A percentile compares a stretch with the other conserved stretches of the same genome.
Conservation (phyloP, 2,888 invertebrate genomes). For the Polymixis lichenea region DNA sequence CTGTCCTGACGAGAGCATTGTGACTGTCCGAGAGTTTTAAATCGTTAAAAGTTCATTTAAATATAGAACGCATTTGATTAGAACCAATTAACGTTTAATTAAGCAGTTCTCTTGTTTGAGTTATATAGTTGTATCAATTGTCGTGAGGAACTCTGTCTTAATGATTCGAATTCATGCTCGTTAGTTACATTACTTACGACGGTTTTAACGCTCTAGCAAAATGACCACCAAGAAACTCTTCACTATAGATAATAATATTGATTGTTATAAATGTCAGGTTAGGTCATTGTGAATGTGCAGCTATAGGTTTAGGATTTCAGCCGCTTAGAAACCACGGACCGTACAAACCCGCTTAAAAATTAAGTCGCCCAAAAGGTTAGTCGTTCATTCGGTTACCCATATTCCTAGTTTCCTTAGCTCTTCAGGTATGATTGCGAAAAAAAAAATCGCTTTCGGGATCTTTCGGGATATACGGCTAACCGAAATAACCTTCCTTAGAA, state of each 20-base stretch:
- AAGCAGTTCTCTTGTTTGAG: slow-evolving; percentile 84
- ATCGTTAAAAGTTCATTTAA: slow-evolving; percentile 88
- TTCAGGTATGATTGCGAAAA: neutral
- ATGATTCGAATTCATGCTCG: slow-evolving; percentile 78
- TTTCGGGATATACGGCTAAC: neutral
- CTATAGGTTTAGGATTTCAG: slow-evolving; percentile 52
- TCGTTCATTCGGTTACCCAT: neutral
- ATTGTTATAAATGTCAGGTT: slow-evolving; percentile 59
- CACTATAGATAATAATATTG: slow-evolving; percentile 52
- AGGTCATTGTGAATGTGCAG: slow-evolving; percentile 54
- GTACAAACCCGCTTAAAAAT: neutral
- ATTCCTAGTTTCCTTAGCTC: too few relatives aligned
- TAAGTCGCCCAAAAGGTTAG: neutral
- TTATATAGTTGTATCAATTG: slow-evolving; percentile 82
- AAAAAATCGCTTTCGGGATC: neutral
- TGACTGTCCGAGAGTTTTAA: slow-evolving; percentile 66
- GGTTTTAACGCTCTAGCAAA: slow-evolving; percentile 36
- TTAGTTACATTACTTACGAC: slow-evolving; percentile 67
- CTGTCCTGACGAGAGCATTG: slow-evolving; percentile 22
- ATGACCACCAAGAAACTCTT: slow-evolving; percentile 50
- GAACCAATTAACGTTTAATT: slow-evolving; percentile 89
- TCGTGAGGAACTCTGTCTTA: slow-evolving; percentile 79
- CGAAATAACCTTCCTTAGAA: slow-evolving; percentile 1
- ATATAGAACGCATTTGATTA: slow-evolving; percentile 90
- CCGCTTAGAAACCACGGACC: slow-evolving; percentile 30